A percentile compares a stretch with the other conserved stretches of the same genome.
These are phyloP conservation scores for Nansenia antarctica DNA, from an alignment of 2,113 vertebrate species.

Conservation along the genomic window DNA sequence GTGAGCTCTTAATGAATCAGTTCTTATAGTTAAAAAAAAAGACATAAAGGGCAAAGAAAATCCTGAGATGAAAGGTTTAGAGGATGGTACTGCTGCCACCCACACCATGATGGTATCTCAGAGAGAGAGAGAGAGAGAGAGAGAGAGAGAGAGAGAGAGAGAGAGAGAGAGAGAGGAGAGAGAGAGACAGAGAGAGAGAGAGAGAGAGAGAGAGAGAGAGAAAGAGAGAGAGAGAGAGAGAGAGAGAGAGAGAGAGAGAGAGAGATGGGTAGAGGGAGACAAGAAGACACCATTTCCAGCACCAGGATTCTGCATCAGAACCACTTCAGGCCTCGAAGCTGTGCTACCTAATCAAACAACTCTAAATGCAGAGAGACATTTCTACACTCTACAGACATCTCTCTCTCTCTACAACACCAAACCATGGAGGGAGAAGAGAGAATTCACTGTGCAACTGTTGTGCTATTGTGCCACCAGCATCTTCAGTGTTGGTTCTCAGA, in stretches of 20 bases:
- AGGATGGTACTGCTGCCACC: not conserved
- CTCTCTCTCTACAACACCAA: too few species aligned
- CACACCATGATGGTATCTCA: not conserved
- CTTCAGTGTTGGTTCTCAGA: not conserved
- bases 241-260: not conserved
- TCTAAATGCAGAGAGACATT: not conserved
- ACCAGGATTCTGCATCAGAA: not conserved
- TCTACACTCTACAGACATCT: too few species aligned
- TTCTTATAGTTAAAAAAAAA: not conserved
- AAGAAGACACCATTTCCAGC: not conserved
- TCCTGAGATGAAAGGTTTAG: not conserved
- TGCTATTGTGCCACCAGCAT: too few species aligned
- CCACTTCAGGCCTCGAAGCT: not conserved
- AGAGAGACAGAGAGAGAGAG: not conserved
- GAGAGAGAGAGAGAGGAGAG: not conserved
- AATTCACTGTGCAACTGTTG: not conserved
- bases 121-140: not conserved
- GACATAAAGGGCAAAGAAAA: not conserved
- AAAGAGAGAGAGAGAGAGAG: not conserved
- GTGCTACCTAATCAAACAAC: conserved; percentile 33
- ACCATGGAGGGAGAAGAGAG: not conserved
- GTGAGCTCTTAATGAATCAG: not conserved
- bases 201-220: not conserved
- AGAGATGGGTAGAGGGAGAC: not conserved
- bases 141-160: not conserved